Evolutionary conservation across 1,140 invertebrate species (phyloP), one percentile per base, ranked within the genome.

Genomic region (Nilaparvata lugens): DNA sequence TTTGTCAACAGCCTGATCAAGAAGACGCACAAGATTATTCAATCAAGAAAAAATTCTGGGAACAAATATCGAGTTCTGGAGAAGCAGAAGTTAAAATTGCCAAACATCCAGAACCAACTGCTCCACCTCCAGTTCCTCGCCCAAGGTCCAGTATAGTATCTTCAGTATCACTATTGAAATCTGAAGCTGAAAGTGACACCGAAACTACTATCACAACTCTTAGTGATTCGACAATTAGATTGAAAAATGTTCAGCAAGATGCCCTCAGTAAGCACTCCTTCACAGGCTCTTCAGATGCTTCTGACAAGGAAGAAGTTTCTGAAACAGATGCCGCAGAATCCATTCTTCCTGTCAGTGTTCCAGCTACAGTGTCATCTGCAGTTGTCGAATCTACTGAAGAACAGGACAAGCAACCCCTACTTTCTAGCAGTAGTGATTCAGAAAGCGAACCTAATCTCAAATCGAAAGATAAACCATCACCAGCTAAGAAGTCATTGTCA

Each of bases 21-120:
- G 51, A 60, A 42, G 56, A 62, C 51, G 43, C 28, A 19, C 48
- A 64, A 62, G 60, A 63, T 63, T 67, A 66, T 60, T 57, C 53
- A 13, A 71, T 75, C 28, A 74, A 72, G 57, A 77, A 76, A 62
- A 73, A 74, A 62, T 79, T 79, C 65, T 79, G 77, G 77, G 77
- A 79, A 67, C 73, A 72, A 62, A 66, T 72, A 19, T 65, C 67
- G 18, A 53, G 60, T 21, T 53, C 25, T 52, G 51, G 38, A 24
- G 56, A 56, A 18, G 61, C 60, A 14, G 53, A 24, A 16, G 25
- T 5, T 18, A 59, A 52, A 61, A 35, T 16, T 28, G 18, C 51
- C 40, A 43, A 51, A 56, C 19, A 58, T 58, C 40, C 48, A 21
- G 71, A 73, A 65, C 61, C 67, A 31, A 13, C 54, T 14, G 56